Evolutionary conservation across 2,113 vertebrate species (phyloP), one percentile per base, ranked within the genome.

Genomic region (Syrrhaptes paradoxus): DNA sequence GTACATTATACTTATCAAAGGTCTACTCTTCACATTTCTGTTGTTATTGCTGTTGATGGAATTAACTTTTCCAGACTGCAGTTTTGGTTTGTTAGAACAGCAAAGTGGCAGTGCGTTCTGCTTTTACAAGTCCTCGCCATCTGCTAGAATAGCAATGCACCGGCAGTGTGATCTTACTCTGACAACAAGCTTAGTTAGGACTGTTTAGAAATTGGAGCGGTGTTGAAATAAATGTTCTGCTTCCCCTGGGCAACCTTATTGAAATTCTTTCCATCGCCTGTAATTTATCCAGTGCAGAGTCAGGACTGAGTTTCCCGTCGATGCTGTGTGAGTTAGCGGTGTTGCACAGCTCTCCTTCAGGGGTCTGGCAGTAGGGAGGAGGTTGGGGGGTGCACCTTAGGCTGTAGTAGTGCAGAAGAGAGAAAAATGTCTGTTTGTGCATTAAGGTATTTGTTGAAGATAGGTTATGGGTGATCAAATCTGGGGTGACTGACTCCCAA

Each of bases 201-300:
- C 34, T 68, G 21, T 80, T 93, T 71, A 88, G 77, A 94, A 95
- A 92, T 58, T 65, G 74, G 72, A 94, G 74, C 55, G n/a, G 62
- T 86, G 62, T 46, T 79, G 87, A 95, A 95, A 95, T 96, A 97
- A 96, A 95, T 89, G 94, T 70, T 91, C 90, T 78, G 34, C 45
- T 96, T 97, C 77, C 95, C 75, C 49, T 67, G 88, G 86, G 89
- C 80, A 84, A 61, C 54, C 34, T n/a, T n/a, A 41, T 2, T 91
- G 92, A 95, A 90, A 85, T 95, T 66, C 79, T 58, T 93, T 91
- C 85, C 49, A 61, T 97, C 62, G 41, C 85, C 87, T 91, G 58
- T 90, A 76, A 94, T 93, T 95, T 96, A 80, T 91, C 57, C 87
- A 66, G 77, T 0, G 2, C 87, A 48, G 86, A 84, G 81, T 43